Evolutionary conservation across 2,888 invertebrate species (phyloP).

Genomic region (Drosophila kambysellisi): DNA sequence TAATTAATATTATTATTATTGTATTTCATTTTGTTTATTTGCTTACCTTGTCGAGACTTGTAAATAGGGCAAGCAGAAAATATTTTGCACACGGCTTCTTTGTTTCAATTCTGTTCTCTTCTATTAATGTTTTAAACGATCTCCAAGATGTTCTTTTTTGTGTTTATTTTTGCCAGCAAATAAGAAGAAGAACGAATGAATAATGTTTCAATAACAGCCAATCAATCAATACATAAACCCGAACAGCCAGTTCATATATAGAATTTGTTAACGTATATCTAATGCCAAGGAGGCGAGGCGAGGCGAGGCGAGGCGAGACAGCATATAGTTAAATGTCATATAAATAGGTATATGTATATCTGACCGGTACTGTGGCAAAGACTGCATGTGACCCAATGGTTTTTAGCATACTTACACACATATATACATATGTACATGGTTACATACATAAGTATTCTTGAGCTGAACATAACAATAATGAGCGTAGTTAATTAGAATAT

Average conservation of each 20-base stretch:
- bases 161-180: conserved; percentile 8
- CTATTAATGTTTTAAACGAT: conserved; percentile 39
- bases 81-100: conserved; percentile 19
- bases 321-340: conserved; percentile 44
- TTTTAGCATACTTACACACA: conserved; percentile 38
- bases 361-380: conserved; percentile 27
- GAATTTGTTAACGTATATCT: conserved; percentile 67
- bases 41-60: conserved; percentile 30
- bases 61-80: conserved; percentile 45
- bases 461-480: conserved; percentile 77
- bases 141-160: conserved; percentile 31
- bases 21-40: conserved; percentile 1
- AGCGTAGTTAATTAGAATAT: conserved; percentile 72
- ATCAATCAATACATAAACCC: conserved; percentile 24
- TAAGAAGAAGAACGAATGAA: conserved; percentile 7
- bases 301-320: conserved; percentile 14
- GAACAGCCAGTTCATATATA: conserved; percentile 47
- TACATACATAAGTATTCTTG: conserved; percentile 53
- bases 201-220: conserved; percentile 32
- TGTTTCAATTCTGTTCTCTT: not conserved
- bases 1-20: conserved; percentile 15
- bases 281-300: conserved; percentile 42
- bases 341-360: conserved; percentile 21
- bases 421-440: conserved; percentile 18
- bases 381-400: conserved; percentile 40